Base-by-base conservation (phyloP, 2,797 vertebrate genomes). In the Gallirallus australis region DNA sequence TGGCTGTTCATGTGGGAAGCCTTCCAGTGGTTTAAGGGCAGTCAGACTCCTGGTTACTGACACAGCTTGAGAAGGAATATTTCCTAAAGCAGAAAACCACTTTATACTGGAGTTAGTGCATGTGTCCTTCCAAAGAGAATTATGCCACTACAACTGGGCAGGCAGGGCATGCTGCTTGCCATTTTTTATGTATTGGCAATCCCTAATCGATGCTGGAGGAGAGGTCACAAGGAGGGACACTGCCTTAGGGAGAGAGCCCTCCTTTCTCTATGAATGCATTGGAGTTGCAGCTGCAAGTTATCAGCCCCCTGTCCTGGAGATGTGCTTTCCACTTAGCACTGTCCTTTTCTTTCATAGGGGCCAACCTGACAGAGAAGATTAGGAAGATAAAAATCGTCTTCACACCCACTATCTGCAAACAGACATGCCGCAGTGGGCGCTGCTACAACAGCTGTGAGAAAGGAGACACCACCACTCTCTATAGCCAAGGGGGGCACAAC, bases 381-480 rank as follows among this genome's bases (percentile, higher is more conserved):
- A 99, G 98, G 97, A 99, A 99, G 96, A 99, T 99, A 96, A 99
- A 99, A 98, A 99, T 99, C 1, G 94, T 99, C 96, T 99, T 99
- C 97, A 99, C 99, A 6, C 99, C 99, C 56, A 99, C 99, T 97
- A 97, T 98, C 97, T 99, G 99, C 97, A 99, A 98, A 86, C 98
- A 99, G 97, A 98, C 98, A 3, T 99, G 99, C 97, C 97, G 61
- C 19, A 98, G 93, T 0, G 99, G 99, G 15, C 99, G 82, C 93
- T 99, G 99, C 97, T 98, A 98, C 98, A 99, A 99, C 98, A 99
- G 96, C 98, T 99, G 99, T 6, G 98, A 99, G 98, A 99, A 98
- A 89, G 99, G 99, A 27, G 98, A 99, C 96, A 98, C 99, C 86
- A 99, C 99, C 80, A 99, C 99, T 25, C 98, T 99, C 53, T 99